These are phyloP conservation scores for Telmatochromis bifrenatus DNA, from an alignment of 2,113 vertebrate genomes.

Conservation along the genomic window DNA sequence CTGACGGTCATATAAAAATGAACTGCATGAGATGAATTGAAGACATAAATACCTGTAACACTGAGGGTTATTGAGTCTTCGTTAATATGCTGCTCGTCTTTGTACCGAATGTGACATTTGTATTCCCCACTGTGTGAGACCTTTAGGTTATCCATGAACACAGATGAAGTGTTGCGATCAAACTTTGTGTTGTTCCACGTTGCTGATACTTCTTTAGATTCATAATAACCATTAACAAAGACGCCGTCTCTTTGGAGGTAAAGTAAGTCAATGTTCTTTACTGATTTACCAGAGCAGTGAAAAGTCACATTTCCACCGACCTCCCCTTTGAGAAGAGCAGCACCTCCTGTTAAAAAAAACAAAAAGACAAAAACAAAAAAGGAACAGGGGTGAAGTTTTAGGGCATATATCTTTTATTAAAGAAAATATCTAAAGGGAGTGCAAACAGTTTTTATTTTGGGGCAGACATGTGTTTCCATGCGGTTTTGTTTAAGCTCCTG, in stretches of 20 bases:
- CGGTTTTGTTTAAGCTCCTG: not conserved
- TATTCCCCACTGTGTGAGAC: not conserved
- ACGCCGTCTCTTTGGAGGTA: fast-evolving
- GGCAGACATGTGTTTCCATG: not conserved
- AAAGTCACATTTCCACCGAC: slow-evolving; percentile 31
- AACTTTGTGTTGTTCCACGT: not conserved
- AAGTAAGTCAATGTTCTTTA: fast-evolving
- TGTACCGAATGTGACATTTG: not conserved
- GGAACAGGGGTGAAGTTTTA: not conserved
- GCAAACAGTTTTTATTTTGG: not conserved
- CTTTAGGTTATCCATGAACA: not conserved
- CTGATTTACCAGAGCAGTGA: not conserved
- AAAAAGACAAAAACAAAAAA: not conserved
- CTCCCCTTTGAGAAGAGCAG: not conserved
- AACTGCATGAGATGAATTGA: not conserved
- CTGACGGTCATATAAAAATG: not conserved
- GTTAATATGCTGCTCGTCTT: fast-evolving
- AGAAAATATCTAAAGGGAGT: not conserved
- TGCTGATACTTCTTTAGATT: fast-evolving
- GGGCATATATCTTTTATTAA: not conserved
- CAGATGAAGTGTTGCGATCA: fast-evolving
- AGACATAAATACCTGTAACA: slow-evolving; percentile 35
- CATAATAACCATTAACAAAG: slow-evolving; percentile 24
- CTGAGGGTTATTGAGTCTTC: not conserved
- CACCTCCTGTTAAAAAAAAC: not conserved